These are phyloP conservation scores for Ridgeia piscesae DNA, from an alignment of 1,140 invertebrate genomes.

Conservation along the genomic window DNA sequence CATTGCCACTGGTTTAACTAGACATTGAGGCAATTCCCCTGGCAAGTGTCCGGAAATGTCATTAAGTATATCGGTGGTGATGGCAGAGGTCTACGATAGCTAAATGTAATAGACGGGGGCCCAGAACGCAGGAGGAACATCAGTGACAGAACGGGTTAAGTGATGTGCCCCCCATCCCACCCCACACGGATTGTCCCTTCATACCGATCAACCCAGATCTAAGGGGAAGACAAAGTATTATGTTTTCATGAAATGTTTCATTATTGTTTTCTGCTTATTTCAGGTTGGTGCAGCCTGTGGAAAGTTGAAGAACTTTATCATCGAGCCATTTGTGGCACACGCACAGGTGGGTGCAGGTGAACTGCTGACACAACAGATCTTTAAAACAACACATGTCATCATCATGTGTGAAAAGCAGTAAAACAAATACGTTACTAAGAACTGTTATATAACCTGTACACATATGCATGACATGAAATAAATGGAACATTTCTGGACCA, in stretches of 20 bases:
- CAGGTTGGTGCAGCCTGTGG: slow-evolving; percentile 60
- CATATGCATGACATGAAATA: background rate
- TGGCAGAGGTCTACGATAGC: too few relatives aligned
- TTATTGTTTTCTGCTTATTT: background rate
- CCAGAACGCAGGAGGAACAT: too few relatives aligned
- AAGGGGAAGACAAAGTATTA: too few relatives aligned
- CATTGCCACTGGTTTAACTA: too few relatives aligned
- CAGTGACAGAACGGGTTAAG: too few relatives aligned
- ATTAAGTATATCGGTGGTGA: too few relatives aligned
- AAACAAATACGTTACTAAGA: background rate
- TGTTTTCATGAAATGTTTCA: slow-evolving; percentile 26
- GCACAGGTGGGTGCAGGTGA: slow-evolving; percentile 67
- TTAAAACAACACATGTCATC: background rate
- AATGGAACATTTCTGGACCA: background rate
- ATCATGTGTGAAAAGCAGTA: background rate
- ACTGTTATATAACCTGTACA: background rate
- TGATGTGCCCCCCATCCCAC: too few relatives aligned
- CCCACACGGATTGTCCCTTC: too few relatives aligned
- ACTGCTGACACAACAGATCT: background rate
- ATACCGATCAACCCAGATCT: too few relatives aligned
- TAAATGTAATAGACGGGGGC: too few relatives aligned
- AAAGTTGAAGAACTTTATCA: slow-evolving; percentile 90
- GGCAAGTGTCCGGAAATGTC: too few relatives aligned
- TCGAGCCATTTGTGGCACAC: slow-evolving; percentile 95
- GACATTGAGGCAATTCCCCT: too few relatives aligned